Evolutionary conservation across 2,888 invertebrate genomes (phyloP).

Genomic region (Morinoia aosen): DNA sequence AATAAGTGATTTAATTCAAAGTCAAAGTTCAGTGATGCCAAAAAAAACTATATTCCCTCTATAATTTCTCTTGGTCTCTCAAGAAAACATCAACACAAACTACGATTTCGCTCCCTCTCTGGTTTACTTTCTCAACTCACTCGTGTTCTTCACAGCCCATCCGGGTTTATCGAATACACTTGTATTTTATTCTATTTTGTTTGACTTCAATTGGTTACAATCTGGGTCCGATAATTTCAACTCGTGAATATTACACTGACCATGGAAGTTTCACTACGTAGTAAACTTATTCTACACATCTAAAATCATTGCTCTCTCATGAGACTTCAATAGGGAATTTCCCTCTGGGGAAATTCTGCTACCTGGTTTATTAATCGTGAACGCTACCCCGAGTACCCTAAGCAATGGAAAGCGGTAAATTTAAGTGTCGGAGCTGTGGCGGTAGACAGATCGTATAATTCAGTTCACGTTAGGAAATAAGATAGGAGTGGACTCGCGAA

Average conservation of each 20-base stretch:
- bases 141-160: background rate
- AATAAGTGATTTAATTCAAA: no score
- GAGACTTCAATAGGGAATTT: background rate
- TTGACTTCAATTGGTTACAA: background rate
- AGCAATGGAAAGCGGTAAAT: no score
- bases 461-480: background rate
- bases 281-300: no score
- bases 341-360: background rate
- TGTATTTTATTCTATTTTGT: background rate
- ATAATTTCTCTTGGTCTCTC: no score
- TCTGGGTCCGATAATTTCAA: background rate
- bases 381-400: no score
- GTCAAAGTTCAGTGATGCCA: no score
- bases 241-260: no score
- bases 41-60: no score
- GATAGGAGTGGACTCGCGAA: background rate
- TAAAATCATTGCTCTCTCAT: background rate
- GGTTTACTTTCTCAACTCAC: no score
- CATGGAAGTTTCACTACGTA: no score
- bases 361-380: background rate
- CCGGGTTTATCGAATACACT: background rate
- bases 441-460: background rate
- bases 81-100: no score
- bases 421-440: background rate
- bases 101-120: no score